Base-by-base conservation (phyloP, 2,113 vertebrate genomes). In the Elephantulus edwardii region DNA sequence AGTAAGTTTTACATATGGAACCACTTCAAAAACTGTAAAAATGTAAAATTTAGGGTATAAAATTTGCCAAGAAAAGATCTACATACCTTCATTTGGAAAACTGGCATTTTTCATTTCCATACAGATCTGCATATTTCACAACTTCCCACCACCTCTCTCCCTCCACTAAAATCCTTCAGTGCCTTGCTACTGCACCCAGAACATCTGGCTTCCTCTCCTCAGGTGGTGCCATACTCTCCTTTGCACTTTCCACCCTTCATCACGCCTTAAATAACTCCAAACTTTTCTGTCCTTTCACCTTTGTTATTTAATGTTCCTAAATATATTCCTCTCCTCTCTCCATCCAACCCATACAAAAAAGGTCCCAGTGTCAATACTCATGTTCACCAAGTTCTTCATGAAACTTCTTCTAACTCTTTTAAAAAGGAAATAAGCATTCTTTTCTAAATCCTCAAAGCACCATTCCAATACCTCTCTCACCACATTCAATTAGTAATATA, bases 61-160 rank as follows among this genome's bases (percentile, higher is more conserved):
- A 95, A 87, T 35, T 64, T 93, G 85, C 85, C 95, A 94, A 82
- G 72, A 92, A 91, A 93, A 95, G 77, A 92, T 78, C 42, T 71
- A 92, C 19, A 60, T 88, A 92, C 78, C 44, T 74, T 74, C 28
- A 92, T 92, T 90, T 92, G 86, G 82, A 92, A 95, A 94, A 76
- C 8, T 88, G 85, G 66, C 79, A 91, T 85, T 95, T 92, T 90
- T 91, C 87, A 44, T 81, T 92, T 87, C 89, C 88, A 88, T 93
- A 80, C 84, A 87, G 75, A 75, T 85, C 44, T 75, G 70, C 68
- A 80, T 28, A 90, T n/a, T 88, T 88, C 33, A 46, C 87, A 74
- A 54, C 20, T 71, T 58, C 80, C 77, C 26, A 54, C 70, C 66
- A 75, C 66, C 66, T 86, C n/a, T n/a, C n/a, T n/a, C 48, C 28